These are phyloP conservation scores for Aphis gossypii DNA, from an alignment of 1,140 invertebrate genomes.

Conservation along the genomic window DNA sequence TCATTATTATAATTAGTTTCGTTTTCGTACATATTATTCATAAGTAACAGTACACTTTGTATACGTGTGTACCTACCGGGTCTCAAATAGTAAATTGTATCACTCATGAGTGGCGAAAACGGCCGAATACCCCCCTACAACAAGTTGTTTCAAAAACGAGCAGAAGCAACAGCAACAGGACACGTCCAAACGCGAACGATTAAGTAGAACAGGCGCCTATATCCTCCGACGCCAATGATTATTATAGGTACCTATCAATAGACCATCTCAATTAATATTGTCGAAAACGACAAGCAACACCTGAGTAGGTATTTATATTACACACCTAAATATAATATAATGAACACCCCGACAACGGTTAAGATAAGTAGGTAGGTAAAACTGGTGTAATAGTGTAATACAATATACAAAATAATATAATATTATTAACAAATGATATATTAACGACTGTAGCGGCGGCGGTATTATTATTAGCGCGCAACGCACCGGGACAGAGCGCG, in stretches of 20 bases:
- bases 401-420: neutral
- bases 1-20: conserved; percentile 46
- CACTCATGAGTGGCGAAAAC: neutral
- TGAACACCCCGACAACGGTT: neutral
- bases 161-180: neutral
- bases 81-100: neutral
- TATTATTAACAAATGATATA: conserved; percentile 27
- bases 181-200: neutral
- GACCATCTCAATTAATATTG: neutral
- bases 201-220: neutral
- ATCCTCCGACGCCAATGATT: neutral
- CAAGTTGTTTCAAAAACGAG: neutral
- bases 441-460: neutral
- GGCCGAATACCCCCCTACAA: neutral
- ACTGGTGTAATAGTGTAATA: neutral
- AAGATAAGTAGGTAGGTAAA: no score
- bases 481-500: neutral
- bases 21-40: neutral
- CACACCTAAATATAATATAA: neutral
- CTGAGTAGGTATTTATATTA: neutral
- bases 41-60: neutral
- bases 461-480: conserved; percentile 37
- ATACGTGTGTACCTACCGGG: neutral
- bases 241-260: neutral
- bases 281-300: neutral